phyloP scores from a whole-genome alignment of 2,888 invertebrate genomes.

The Spicauda simplicius region DNA sequence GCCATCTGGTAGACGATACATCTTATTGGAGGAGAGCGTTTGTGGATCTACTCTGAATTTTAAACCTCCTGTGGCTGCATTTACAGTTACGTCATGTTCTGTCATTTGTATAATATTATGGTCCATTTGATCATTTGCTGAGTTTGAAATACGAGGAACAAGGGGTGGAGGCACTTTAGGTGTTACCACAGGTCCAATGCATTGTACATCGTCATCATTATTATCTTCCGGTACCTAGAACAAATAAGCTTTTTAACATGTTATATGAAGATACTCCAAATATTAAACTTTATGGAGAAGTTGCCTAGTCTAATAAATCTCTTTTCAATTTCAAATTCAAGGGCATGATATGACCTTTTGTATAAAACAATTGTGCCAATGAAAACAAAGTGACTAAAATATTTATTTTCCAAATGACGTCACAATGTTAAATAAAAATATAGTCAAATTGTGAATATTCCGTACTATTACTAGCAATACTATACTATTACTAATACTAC shows the following conservation, averaged over 20 bases:
- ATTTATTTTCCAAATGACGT: too few species aligned
- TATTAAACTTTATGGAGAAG: background rate
- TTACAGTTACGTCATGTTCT: slow-evolving; percentile 81
- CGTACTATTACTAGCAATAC: too few species aligned
- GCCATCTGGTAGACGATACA: slow-evolving; percentile 81
- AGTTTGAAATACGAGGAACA: slow-evolving; percentile 46
- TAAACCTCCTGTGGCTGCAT: slow-evolving; percentile 74
- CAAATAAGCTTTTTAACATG: background rate
- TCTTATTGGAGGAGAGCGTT: slow-evolving; percentile 79
- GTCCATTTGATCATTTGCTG: slow-evolving; percentile 54
- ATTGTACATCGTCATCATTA: slow-evolving; percentile 76
- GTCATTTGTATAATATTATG: slow-evolving; percentile 81
- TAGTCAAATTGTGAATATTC: too few species aligned
- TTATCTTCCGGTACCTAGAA: slow-evolving; percentile 73
- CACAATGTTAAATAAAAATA: too few species aligned
- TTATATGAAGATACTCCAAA: background rate
- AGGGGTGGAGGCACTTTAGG: slow-evolving; percentile 57
- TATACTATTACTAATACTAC: too few species aligned
- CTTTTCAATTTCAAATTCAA: too few species aligned
- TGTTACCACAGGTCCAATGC: slow-evolving; percentile 65
- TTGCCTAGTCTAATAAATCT: too few species aligned
- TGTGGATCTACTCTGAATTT: slow-evolving; percentile 82
- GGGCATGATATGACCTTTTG: too few species aligned
- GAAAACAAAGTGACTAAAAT: too few species aligned
- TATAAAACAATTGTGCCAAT: too few species aligned